Evolutionary conservation across 2,797 vertebrate genomes (phyloP), one percentile per base, ranked within the genome.

Genomic region (Sebastes matsubarae): DNA sequence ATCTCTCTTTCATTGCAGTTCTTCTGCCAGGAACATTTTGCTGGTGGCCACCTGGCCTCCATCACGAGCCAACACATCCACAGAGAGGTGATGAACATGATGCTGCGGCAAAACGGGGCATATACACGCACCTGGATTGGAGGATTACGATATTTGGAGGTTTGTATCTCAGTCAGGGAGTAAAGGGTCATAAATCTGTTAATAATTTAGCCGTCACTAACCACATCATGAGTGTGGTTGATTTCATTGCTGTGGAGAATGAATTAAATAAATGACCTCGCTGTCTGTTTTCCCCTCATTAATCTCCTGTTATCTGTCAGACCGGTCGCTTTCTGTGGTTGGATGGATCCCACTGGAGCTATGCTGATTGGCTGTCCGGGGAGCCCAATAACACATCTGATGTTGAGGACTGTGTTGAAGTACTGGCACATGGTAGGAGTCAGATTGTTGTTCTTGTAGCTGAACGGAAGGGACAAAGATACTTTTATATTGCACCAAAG

Each of bases 21-120:
- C 13, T 92, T 86, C 77, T 95, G 92, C 52, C 92, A 91, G 73
- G 1, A 4, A 0, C n/a, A 6, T 0, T 91, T 87, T 66, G 20
- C 64, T 3, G 69, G 76, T 2, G 93, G 93, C 3, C 93, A 94
- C 79, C 68, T 94, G 83, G 91, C 90, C 69, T 92, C 94, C n/a
- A 88, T 95, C 80, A 89, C 86, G 1, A 91, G 52, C 80, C 69
- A 1, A 4, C 0, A 34, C 8, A 64, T 90, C 73, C 93, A 89
- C 81, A 71, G 6, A 5, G 16, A 86, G n/a, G 16, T 94, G 86
- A 84, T 91, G 73, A 27, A 8, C 1, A 63, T 94, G 68, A 93
- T 94, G 16, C 42, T 71, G 81, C 16, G 6, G 6, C 5, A 63
- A 6, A 88, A 79, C 6, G 75, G 88, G 18, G 11, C 1, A 2